Evolutionary conservation across 1,140 invertebrate species (phyloP), one percentile per base, ranked within the genome.

Genomic region (Lasioglossum baleicum): DNA sequence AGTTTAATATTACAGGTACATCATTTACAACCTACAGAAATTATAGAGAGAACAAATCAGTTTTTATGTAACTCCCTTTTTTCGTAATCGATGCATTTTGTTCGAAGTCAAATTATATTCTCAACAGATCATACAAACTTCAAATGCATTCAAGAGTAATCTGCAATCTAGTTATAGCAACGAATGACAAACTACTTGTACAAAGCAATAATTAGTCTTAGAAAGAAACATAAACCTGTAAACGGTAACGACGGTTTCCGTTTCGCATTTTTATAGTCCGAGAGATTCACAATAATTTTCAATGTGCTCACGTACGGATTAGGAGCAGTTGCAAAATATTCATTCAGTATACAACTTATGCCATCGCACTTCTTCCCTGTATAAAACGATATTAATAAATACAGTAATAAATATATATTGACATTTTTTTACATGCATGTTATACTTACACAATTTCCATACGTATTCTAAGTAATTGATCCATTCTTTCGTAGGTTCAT

Each of bases 301-400:
- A 95, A 76, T 20, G 92, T 92, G 79, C 94, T 91, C 17, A 94
- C 90, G 85, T 95, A 94, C 0, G 95, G 95, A 90, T 95, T 94
- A 22, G 91, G 89, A 35, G 93, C 91, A 0, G 81, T 89, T 48
- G 92, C 86, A 75, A 94, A 94, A 64, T 94, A 93, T 26, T 93
- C 91, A n/a, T 83, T 86, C 0, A 95, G 83, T 56, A 91, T 93
- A 82, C 93, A 91, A n/a, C 90, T 91, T 13, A 95, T 90, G 40
- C 89, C 90, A 20, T 92, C 91, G 83, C 93, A 94, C 67, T 93
- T 94, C 87, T 95, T 95, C 89, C 94, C 94, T 95, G 75, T 26
- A 89, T 90, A 81, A 68, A 67, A 42, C 42, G 72, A 65, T 65
- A 63, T 15, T 0, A 15, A 68, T 8, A 2, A 44, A 76, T 15